Base-by-base conservation (phyloP, 2,888 invertebrate genomes). In the Pterostichus niger region DNA sequence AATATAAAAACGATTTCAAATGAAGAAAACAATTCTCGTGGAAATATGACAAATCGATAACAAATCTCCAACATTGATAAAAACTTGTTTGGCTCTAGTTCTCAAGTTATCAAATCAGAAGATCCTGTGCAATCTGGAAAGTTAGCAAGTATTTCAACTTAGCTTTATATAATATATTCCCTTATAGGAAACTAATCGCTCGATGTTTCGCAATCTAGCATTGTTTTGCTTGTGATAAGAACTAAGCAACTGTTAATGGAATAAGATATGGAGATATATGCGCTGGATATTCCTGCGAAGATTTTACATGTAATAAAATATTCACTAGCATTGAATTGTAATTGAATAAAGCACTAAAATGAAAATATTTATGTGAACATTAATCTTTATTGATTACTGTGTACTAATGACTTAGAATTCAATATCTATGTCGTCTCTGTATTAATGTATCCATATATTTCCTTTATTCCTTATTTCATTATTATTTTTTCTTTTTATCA, bases 391-490 rank as follows among this genome's bases (percentile, higher is more conserved):
- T 59, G 59, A 59, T 24, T 59, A 11, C 10, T 24, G 24, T 3
- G 17, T 7, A 24, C 11, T 59, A 59, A 11, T 31, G 59, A 59
- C 59, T 10, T 56, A 31, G 59, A 59, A 59, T 59, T 59, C 24
- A 59, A 59, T 59, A 31, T 59, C 54, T 54, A 59, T 59, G 59
- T 24, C 31, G 11, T 59, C 6, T 59, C 10, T 17, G 24, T 59
- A 59, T 59, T 59, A 59, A 59, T 59, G 59, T 31, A 11, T 59
- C 10, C 11, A 59, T 59, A 59, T 59, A 11, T 31, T 59, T 59
- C 33, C 24, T 59, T 59, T 59, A 59, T 33, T 59, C 31, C 24
- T 59, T 59, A 24, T 31, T 59, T 59, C 6, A 52, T 13, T 17
- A 56, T 24, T 24, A 24, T 24, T 24, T 24, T 24, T 24, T 24